A percentile compares a stretch with the other conserved stretches of the same genome.
phyloP scores from a whole-genome alignment of 1,140 invertebrate species.

The Stegodyphus dumicola region DNA sequence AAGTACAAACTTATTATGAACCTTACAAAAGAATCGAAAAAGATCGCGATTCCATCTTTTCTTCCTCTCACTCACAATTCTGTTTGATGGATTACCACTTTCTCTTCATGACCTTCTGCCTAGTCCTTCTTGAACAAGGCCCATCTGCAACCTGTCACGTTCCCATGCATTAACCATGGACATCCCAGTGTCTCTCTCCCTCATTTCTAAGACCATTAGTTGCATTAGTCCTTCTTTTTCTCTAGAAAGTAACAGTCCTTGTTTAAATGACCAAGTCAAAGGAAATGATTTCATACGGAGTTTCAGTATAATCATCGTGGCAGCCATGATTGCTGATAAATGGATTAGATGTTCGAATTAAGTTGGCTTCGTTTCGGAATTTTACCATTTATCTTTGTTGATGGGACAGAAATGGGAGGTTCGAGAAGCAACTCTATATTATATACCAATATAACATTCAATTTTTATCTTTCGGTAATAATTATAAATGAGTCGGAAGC shows the following conservation, averaged over 20 bases:
- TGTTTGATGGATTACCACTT: constrained; percentile 48
- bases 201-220: constrained; percentile 45
- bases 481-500: too few relatives aligned
- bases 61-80: constrained; percentile 4
- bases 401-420: too few relatives aligned
- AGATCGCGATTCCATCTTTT: constrained; percentile 24
- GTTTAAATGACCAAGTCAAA: constrained; percentile 22
- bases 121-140: constrained; percentile 37
- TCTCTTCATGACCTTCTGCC: constrained; percentile 31
- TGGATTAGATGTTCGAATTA: background rate
- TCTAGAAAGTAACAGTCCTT: constrained; percentile 12
- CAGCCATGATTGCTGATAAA: background rate
- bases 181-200: constrained; percentile 11
- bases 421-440: too few relatives aligned
- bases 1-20: background rate
- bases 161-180: constrained; percentile 58
- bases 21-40: background rate
- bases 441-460: too few relatives aligned
- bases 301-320: background rate
- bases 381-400: too few relatives aligned
- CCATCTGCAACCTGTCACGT: constrained; percentile 48
- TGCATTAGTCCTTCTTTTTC: constrained; percentile 30
- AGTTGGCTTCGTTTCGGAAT: too few relatives aligned
- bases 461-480: too few relatives aligned
- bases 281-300: constrained; percentile 8